Evolutionary conservation across 2,797 vertebrate genomes (phyloP), one percentile per base, ranked within the genome.

Genomic region (Hylomyscus alleni): DNA sequence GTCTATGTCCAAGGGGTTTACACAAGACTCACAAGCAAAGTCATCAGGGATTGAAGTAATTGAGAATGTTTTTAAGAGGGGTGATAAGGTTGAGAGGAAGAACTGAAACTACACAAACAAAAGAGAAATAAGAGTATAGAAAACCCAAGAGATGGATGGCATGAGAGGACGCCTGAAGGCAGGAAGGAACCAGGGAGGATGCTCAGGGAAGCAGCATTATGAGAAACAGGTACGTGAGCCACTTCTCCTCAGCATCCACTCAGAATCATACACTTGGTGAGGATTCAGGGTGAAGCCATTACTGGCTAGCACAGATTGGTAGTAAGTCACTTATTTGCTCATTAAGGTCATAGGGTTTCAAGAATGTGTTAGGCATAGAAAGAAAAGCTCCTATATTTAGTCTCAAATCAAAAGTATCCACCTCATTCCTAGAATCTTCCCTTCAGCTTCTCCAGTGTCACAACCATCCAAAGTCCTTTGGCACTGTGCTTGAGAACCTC

Each of bases 241-340:
- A 20, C 15, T 9, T 34, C 40, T 86, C 22, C 31, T 76, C 37
- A 8, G 6, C 50, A 62, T 31, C 47, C 29, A 34, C 73, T 86
- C 65, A 69, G 20, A 92, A 17, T 31, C 22, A 76, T 26, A 52
- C 14, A 47, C 8, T 60, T 56, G 50, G 8, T 60, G n/a, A 60
- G 6, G 3, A 4, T 0, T 60, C 29, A 54, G 29, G 0, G 3
- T 54, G 52, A 24, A 29, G 2, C 6, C 65, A n/a, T 20, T 15
- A 17, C 50, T 76, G 29, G 12, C n/a, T 34, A 9, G 58, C 10
- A 52, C 17, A 4, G 31, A 34, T 17, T 56, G 31, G 6, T 37
- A 44, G 9, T 31, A 72, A 65, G 19, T 47, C 56, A 47, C 29
- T 22, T 69, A 26, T 37, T 60, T 67, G 26, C 47, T 67, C 22